Evolutionary conservation across 2,113 vertebrate species (phyloP), one percentile per base, ranked within the genome.

Genomic region (Nycticryphes semicollaris): DNA sequence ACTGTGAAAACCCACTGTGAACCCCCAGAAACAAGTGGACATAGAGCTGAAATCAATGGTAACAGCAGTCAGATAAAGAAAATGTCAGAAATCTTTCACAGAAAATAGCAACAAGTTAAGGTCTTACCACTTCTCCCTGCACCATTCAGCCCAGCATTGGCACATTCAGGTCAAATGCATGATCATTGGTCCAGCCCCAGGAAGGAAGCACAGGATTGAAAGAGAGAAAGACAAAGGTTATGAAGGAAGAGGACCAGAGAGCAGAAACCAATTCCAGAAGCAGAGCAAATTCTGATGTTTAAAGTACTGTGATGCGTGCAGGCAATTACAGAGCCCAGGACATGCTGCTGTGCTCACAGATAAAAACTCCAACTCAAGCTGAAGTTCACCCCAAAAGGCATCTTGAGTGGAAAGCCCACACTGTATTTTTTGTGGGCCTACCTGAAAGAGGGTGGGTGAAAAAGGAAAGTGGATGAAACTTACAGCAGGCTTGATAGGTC

Each of bases 401-500:
- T 8, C 23, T 24, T 3, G 41, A 94, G 73, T 10, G 30, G 12
- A 92, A 92, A 77, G 31, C 33, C 72, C 41, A 31, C 27, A 19
- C 16, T 25, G 24, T 23, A n/a, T 5, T 64, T 90, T 79, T 33
- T n/a, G 43, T 35, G 25, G 63, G 73, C 22, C 67, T 66, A 10
- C 13, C 20, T 63, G 19, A 74, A 89, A 75, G 22, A 69, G 28
- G 56, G 19, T 68, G 68, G 21, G 73, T 54, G 12, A 59, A 13
- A 47, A 19, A 63, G 39, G 22, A 89, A 82, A 63, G 23, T 6
- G 60, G 37, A 48, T 73, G 93, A 47, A 89, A 84, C 99, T 99
- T 98, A 99, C 99, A 98, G 98, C 98, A 94, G 99, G 98, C 95
- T 98, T 99, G 96, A 95, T 92, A 18, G 99, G 98, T 97, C 98